Base-by-base conservation (phyloP, 2,888 invertebrate species). In the Drosophila algonquin region DNA sequence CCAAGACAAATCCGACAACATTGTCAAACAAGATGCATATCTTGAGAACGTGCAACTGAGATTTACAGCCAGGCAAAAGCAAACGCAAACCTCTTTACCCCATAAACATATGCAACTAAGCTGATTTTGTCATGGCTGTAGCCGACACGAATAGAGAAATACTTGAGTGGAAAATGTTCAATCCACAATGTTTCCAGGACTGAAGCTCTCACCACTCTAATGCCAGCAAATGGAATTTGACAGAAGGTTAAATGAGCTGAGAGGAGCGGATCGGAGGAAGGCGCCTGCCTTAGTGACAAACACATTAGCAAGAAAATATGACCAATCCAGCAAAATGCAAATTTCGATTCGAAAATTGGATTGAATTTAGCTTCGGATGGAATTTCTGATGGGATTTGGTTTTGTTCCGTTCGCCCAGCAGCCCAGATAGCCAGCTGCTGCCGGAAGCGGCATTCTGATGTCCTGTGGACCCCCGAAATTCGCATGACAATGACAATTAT, bases 401-500 rank as follows among this genome's bases (percentile, higher is more conserved):
- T 18, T 32, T 53, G 47, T 18, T 51, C 3, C 18, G 18, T 18
- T 18, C 2, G 21, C 1, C 21, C 21, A 21, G 2, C 21, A 1
- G 21, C 2, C 21, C 21, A 21, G 44, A 5, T 47, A 53, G 48
- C 52, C 48, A 53, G 35, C 63, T 50, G 50, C 18, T 59, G 58
- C 64, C 72, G 73, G 72, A 72, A 73, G 72, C 58, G 35, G 35
- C 40, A 47, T 35, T 12, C 55, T 54, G 52, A 45, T 63, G 50
- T 73, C 46, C 64, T 45, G 57, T 44, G 46, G 50, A 45, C 3
- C 3, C 57, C 40, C 64, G 32, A 75, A 68, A 74, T 63, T 58
- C 55, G 58, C 55, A 79, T 84, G 77, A 70, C 82, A 87, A 87
- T 81, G 82, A 81, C 87, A 87, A 79, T 87, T 82, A 82, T 87